Conservation (phyloP, 2,113 vertebrate species). For the Steatornis caripensis region DNA sequence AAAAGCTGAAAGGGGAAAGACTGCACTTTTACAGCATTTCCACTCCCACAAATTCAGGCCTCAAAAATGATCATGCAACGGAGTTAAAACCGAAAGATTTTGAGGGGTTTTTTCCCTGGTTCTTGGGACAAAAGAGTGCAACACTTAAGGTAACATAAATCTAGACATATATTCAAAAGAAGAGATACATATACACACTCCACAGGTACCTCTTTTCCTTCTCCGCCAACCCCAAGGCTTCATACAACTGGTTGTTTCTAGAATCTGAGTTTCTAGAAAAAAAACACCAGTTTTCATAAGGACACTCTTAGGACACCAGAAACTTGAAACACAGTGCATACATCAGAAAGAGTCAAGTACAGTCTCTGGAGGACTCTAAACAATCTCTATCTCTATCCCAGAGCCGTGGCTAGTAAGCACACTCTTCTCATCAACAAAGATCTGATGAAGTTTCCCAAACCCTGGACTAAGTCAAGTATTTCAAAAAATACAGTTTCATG, state of each 20-base stretch:
- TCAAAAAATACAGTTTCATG: not conserved
- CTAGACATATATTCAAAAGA: conserved; percentile 61
- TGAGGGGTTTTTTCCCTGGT: not conserved
- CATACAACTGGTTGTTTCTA: conserved; percentile 69
- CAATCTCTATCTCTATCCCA: not conserved
- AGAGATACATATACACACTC: conserved; percentile 65
- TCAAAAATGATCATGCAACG: conserved; percentile 44
- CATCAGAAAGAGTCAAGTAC: conserved; percentile 25
- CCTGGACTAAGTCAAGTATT: not conserved
- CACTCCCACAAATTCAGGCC: conserved; percentile 43
- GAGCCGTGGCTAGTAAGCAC: not conserved
- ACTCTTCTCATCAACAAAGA: not conserved
- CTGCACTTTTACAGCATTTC: conserved; percentile 35
- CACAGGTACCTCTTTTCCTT: conserved; percentile 66
- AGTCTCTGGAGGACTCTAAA: not conserved
- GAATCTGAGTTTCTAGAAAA: conserved; percentile 67
- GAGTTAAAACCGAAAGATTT: conserved; percentile 9
- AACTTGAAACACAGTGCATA: conserved; percentile 48
- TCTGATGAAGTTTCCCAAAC: not conserved
- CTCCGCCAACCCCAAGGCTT: conserved; percentile 66
- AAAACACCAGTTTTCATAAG: conserved; percentile 66
- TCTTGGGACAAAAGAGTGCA: conserved; percentile 44
- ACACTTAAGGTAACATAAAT: conserved; percentile 48
- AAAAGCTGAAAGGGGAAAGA: conserved; percentile 48
- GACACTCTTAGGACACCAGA: conserved; percentile 59